These are phyloP conservation scores for Rhinatrema bivittatum DNA, from an alignment of 2,797 vertebrate species.

Conservation along the genomic window DNA sequence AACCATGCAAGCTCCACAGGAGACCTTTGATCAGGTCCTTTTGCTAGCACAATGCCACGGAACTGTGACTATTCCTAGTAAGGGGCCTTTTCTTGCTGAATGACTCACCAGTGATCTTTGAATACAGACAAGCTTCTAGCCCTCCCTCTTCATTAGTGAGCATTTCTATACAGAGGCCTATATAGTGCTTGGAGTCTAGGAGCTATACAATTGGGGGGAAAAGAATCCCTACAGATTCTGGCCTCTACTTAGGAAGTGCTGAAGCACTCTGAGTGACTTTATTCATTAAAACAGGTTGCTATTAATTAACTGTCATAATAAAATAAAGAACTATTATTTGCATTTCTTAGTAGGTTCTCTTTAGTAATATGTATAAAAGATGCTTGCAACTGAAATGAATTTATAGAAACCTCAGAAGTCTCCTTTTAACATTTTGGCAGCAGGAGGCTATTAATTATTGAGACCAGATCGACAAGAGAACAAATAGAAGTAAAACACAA, in stretches of 20 bases:
- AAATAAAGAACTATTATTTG: constrained; percentile 78
- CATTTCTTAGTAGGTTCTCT: constrained; percentile 62
- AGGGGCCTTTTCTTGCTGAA: constrained; percentile 73
- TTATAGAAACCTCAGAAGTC: constrained; percentile 39
- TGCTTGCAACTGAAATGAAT: constrained; percentile 65
- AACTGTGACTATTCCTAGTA: constrained; percentile 74
- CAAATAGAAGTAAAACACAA: constrained; percentile 56
- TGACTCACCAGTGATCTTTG: constrained; percentile 78
- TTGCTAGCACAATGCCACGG: constrained; percentile 73
- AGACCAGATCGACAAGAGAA: constrained; percentile 44
- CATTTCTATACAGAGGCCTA: constrained; percentile 76
- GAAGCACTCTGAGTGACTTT: constrained; percentile 74
- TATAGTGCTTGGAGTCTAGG: constrained; percentile 54
- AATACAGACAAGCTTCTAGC: constrained; percentile 73
- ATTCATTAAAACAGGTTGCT: constrained; percentile 82
- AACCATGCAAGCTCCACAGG: constrained; percentile 69
- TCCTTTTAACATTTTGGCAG: constrained; percentile 37
- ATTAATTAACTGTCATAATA: constrained; percentile 82
- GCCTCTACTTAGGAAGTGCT: constrained; percentile 73
- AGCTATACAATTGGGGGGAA: constrained; percentile 62
- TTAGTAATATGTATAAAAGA: constrained; percentile 63
- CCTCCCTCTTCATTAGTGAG: constrained; percentile 79
- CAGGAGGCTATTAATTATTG: constrained; percentile 56
- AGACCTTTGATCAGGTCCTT: constrained; percentile 69
- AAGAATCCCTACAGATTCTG: constrained; percentile 68